Evolutionary conservation across 2,888 invertebrate genomes (phyloP).

Genomic region (Erebia epiphron): DNA sequence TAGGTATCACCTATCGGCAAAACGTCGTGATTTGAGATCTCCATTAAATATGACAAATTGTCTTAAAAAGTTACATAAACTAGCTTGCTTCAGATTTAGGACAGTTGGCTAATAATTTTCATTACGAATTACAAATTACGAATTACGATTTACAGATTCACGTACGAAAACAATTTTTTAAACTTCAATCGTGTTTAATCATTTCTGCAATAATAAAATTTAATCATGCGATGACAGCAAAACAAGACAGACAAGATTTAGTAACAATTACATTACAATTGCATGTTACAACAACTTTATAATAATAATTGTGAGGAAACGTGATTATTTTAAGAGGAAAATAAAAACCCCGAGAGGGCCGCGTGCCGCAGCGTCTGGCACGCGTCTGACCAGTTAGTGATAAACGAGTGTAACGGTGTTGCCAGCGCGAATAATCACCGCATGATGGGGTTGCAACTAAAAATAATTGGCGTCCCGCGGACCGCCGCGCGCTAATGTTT

Average conservation of each 20-base stretch:
- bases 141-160: too few relatives aligned
- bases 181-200: not conserved
- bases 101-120: too few relatives aligned
- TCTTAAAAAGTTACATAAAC: too few relatives aligned
- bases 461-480: slow-evolving; percentile 81
- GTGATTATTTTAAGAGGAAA: slow-evolving; percentile 40
- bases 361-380: slow-evolving; percentile 52
- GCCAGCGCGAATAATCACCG: slow-evolving; percentile 64
- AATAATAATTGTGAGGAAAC: slow-evolving; percentile 39
- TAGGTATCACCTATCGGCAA: too few relatives aligned
- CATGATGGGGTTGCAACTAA: slow-evolving; percentile 73
- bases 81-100: too few relatives aligned
- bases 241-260: slow-evolving; percentile 3
- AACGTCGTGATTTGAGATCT: too few relatives aligned
- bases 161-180: not conserved
- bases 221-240: slow-evolving; percentile 4
- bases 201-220: not conserved
- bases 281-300: slow-evolving; percentile 31
- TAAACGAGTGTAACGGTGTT: slow-evolving; percentile 69
- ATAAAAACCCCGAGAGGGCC: slow-evolving; percentile 41
- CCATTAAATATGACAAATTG: too few relatives aligned
- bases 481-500: slow-evolving; percentile 73
- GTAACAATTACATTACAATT: slow-evolving; percentile 22
- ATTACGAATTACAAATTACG: too few relatives aligned
- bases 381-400: slow-evolving; percentile 60